Evolutionary conservation across 2,888 invertebrate genomes (phyloP).

Genomic region (Esperia sulphurella): DNA sequence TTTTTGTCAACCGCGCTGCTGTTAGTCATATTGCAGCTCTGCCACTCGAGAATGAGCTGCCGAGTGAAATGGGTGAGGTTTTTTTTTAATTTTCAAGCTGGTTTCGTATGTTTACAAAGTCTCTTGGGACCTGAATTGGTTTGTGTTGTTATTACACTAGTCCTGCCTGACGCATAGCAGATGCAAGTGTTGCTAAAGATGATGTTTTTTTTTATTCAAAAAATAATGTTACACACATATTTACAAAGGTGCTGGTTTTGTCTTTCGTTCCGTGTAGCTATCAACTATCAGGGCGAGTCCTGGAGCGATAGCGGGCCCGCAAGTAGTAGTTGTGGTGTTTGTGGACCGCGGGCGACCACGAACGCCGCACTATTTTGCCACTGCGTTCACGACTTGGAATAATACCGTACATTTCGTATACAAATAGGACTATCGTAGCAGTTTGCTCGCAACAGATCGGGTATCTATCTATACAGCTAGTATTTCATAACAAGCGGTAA

Average conservation of each 20-base stretch:
- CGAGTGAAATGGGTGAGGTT: slow-evolving; percentile 60
- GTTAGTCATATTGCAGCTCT: slow-evolving; percentile 39
- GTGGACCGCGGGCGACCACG: slow-evolving; percentile 45
- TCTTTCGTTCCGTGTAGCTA: slow-evolving; percentile 21
- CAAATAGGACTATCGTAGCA: too few relatives aligned
- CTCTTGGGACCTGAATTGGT: slow-evolving; percentile 31
- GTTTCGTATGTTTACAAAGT: slow-evolving; percentile 20
- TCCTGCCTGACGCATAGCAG: not conserved
- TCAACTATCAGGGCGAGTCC: slow-evolving; percentile 32
- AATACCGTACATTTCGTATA: not conserved
- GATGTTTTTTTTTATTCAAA: too few relatives aligned
- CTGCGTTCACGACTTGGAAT: slow-evolving; percentile 23
- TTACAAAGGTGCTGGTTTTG: slow-evolving; percentile 28
- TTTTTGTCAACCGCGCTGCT: slow-evolving; percentile 39
- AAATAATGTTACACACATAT: not conserved
- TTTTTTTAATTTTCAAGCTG: slow-evolving; percentile 28
- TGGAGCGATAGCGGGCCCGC: slow-evolving; percentile 27
- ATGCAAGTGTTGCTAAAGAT: too few relatives aligned
- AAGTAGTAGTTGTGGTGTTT: slow-evolving; percentile 32
- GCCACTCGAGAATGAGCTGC: slow-evolving; percentile 28
- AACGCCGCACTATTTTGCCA: slow-evolving; percentile 16
- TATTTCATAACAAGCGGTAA: too few relatives aligned
- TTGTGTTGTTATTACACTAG: slow-evolving; percentile 4
- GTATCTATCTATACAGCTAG: too few relatives aligned
- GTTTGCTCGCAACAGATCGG: too few relatives aligned